Evolutionary conservation across 2,888 invertebrate genomes (phyloP).

Genomic region (Rhopalosiphum nymphaeae): DNA sequence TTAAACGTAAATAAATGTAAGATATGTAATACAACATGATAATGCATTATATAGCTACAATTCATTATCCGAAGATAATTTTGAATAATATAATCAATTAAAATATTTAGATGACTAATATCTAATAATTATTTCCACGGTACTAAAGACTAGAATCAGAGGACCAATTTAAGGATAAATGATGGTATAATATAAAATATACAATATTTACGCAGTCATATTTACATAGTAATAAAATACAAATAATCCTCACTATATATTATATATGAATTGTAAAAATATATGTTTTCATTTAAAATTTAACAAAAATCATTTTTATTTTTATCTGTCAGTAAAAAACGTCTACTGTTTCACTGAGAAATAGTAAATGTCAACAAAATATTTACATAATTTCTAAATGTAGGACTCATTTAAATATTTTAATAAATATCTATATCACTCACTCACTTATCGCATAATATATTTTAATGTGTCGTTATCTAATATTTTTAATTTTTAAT

Average conservation of each 20-base stretch:
- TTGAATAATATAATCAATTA: slow-evolving; percentile 1
- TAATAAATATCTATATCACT: neutral
- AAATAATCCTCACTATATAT: slow-evolving; percentile 11
- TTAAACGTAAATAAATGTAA: neutral
- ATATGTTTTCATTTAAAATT: slow-evolving; percentile 27
- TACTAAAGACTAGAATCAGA: slow-evolving; percentile 57
- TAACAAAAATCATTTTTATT: slow-evolving; percentile 20
- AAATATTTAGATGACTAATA: neutral
- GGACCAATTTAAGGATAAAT: slow-evolving; percentile 31
- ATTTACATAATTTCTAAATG: neutral
- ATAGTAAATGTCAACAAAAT: neutral
- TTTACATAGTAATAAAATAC: slow-evolving; percentile 45
- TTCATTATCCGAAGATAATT: neutral
- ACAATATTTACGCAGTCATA: slow-evolving; percentile 52
- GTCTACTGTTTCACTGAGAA: neutral
- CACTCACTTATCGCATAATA: neutral
- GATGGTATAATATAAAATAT: slow-evolving; percentile 33
- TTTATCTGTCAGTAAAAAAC: neutral
- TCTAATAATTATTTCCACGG: slow-evolving; percentile 29
- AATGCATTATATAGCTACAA: neutral
- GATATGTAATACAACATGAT: slow-evolving; percentile 37
- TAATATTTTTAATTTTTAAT: neutral
- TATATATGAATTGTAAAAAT: slow-evolving; percentile 30
- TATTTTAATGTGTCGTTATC: neutral
- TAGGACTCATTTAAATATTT: neutral